A percentile compares a stretch with the other conserved stretches of the same genome.
These are phyloP conservation scores for Mylabris sibirica DNA, from an alignment of 2,888 invertebrate genomes.

Conservation along the genomic window DNA sequence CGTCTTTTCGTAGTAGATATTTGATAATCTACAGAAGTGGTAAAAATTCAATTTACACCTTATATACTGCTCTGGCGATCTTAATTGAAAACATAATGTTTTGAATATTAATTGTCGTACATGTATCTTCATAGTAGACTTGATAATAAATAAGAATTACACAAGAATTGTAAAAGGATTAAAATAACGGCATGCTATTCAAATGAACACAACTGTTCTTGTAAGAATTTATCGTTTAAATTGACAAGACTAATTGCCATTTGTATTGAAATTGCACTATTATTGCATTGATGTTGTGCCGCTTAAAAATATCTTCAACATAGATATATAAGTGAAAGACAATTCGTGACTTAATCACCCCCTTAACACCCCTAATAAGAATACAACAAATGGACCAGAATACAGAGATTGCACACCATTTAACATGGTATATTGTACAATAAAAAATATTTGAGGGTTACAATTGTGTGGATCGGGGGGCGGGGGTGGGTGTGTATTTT, in stretches of 20 bases:
- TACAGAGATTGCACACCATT: slow-evolving; percentile 1
- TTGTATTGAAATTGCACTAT: background rate
- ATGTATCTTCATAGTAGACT: no score
- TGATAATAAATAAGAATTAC: no score
- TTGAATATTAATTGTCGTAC: no score
- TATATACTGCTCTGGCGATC: no score
- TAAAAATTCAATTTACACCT: no score
- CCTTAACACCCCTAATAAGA: background rate
- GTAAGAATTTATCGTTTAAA: background rate
- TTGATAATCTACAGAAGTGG: no score
- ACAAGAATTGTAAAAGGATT: no score
- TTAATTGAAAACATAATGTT: no score
- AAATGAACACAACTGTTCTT: background rate
- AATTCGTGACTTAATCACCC: background rate
- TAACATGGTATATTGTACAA: background rate
- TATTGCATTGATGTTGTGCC: background rate
- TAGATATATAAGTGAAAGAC: background rate
- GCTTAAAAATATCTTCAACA: background rate
- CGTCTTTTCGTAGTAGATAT: no score
- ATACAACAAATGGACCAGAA: background rate
- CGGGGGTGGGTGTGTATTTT: background rate
- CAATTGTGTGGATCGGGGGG: background rate
- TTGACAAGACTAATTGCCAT: background rate
- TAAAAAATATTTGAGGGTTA: background rate
- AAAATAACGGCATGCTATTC: background rate